These are phyloP conservation scores for Rhagologus leucostigma DNA, from an alignment of 2,113 vertebrate genomes.

Conservation along the genomic window DNA sequence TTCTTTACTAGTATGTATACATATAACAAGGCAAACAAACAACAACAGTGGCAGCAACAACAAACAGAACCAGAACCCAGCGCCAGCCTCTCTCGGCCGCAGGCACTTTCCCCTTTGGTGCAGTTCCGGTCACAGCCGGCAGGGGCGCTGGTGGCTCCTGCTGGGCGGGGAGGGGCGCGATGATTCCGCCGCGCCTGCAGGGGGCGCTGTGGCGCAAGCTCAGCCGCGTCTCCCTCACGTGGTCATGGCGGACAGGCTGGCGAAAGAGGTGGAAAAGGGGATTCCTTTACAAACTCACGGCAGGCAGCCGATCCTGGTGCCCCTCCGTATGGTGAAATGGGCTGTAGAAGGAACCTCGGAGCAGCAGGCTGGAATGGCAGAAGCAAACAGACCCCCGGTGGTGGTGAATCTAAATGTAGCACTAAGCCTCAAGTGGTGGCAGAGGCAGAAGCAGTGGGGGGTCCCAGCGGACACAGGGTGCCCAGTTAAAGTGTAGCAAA, in stretches of 20 bases:
- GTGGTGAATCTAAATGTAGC: fast-evolving
- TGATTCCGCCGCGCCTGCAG: neutral
- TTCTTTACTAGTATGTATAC: no score
- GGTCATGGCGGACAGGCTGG: fast-evolving
- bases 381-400: neutral
- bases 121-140: neutral
- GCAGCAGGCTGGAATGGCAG: no score
- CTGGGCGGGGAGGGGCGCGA: neutral
- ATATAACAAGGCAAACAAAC: neutral
- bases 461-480: fast-evolving
- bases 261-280: neutral
- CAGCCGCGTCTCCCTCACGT: no score
- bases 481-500: neutral
- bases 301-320: fast-evolving
- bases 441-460: no score
- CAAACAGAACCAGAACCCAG: neutral
- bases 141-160: neutral
- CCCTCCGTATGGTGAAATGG: fast-evolving
- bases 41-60: neutral
- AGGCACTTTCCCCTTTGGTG: neutral
- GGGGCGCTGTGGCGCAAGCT: neutral
- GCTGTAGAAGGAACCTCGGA: neutral
- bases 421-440: neutral
- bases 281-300: no score
- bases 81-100: fast-evolving